Percentiles rank a stretch among this genome's conserved stretches.
phyloP scores from a whole-genome alignment of 2,113 vertebrate species.

The Dunckerocampus dactyliophorus region DNA sequence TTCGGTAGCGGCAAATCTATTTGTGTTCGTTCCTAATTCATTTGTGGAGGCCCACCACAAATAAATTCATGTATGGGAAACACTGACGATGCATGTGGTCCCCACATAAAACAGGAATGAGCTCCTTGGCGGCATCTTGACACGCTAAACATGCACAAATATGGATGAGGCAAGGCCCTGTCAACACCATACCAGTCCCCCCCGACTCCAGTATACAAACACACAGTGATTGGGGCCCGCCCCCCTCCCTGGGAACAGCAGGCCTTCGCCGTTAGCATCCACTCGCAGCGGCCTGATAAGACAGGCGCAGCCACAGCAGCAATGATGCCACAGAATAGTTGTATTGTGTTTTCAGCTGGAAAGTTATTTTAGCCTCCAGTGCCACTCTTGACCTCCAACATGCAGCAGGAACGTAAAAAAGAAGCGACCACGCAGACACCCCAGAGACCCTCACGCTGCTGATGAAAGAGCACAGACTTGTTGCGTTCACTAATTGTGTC shows the following conservation, averaged over 20 bases:
- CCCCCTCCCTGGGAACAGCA: constrained; percentile 52
- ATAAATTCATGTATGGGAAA: no score
- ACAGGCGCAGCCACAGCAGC: constrained; percentile 33
- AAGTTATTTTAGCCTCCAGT: neutral
- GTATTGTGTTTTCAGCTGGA: neutral
- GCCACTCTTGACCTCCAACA: constrained; percentile 1
- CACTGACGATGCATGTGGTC: no score
- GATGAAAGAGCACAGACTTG: neutral
- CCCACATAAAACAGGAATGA: neutral
- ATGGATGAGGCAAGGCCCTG: constrained; percentile 43
- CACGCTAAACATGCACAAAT: constrained; percentile 51
- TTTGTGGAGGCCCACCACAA: no score
- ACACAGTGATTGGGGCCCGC: constrained; percentile 17
- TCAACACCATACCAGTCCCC: constrained; percentile 37
- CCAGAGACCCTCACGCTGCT: neutral
- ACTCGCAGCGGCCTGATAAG: constrained; percentile 52
- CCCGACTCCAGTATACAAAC: constrained; percentile 15
- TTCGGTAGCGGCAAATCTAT: no score
- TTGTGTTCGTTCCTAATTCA: no score
- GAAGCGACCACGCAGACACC: neutral
- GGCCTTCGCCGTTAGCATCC: constrained; percentile 52
- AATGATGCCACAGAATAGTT: no score
- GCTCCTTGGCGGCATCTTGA: constrained; percentile 48
- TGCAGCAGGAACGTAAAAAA: neutral
- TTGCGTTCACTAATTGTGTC: neutral